These are phyloP conservation scores for Parus major DNA, from an alignment of 2,113 vertebrate genomes.

Conservation along the genomic window DNA sequence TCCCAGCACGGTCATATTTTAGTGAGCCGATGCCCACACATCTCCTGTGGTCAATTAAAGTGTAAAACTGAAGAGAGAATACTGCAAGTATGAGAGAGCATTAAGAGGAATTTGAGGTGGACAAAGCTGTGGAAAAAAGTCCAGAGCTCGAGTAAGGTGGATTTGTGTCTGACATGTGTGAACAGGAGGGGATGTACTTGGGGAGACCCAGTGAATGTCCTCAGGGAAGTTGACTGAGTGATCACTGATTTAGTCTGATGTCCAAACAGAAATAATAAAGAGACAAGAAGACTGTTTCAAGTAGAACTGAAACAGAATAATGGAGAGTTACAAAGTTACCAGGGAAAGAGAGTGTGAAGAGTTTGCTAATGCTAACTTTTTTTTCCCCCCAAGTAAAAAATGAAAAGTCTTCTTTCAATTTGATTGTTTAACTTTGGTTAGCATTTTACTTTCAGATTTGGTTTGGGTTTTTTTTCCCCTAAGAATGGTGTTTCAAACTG, in stretches of 20 bases:
- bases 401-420: not conserved
- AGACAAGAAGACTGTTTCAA: not conserved
- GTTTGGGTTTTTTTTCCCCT: not conserved
- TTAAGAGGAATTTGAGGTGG: not conserved
- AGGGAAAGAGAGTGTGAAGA: not conserved
- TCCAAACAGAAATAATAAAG: not conserved
- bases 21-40: not conserved
- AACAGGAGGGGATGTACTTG: not conserved
- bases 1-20: not conserved
- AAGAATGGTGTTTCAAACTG: not conserved
- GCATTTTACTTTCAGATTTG: not conserved
- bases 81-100: not conserved
- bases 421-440: not conserved
- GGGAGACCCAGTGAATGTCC: not conserved
- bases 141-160: not conserved
- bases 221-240: not conserved
- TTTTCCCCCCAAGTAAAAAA: not conserved
- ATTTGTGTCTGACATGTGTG: not conserved
- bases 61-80: not conserved
- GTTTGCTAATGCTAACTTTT: not conserved
- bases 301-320: not conserved
- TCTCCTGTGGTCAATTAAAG: slow-evolving; percentile 44
- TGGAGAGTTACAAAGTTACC: not conserved
- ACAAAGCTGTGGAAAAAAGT: not conserved
- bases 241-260: not conserved